Percentiles rank a stretch among this genome's conserved stretches.
These are phyloP conservation scores for Harpagus bidentatus DNA, from an alignment of 2,113 vertebrate genomes.

Conservation along the genomic window DNA sequence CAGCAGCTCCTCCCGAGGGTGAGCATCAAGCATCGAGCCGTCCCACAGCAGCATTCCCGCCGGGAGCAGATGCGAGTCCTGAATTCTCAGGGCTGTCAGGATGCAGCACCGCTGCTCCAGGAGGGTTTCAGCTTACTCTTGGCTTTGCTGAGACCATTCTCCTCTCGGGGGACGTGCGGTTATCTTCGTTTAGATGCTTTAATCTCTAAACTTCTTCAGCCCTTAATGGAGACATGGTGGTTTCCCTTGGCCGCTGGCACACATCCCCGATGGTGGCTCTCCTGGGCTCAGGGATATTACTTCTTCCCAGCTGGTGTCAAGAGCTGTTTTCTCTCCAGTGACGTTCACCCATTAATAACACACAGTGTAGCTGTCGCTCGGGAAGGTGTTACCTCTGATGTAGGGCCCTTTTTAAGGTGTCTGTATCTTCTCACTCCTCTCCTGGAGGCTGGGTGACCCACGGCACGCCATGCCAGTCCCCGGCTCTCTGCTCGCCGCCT, in stretches of 20 bases:
- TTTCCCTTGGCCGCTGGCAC: fast-evolving
- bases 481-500: fast-evolving
- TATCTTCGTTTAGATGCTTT: neutral
- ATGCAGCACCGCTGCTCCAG: neutral
- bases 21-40: fast-evolving
- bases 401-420: neutral
- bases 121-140: neutral
- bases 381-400: no score
- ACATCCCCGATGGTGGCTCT: fast-evolving
- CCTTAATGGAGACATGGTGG: neutral
- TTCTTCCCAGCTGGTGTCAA: neutral
- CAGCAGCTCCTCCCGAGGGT: neutral
- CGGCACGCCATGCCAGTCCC: fast-evolving
- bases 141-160: neutral
- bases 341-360: no score
- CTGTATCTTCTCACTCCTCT: neutral
- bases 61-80: neutral
- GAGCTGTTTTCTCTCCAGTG: neutral
- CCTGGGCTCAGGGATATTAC: neutral
- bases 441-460: neutral
- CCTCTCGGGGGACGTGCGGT: fast-evolving
- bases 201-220: neutral
- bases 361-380: fast-evolving
- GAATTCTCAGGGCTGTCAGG: neutral
- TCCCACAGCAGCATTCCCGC: neutral